Percentiles rank a stretch among this genome's conserved stretches.
Conservation (phyloP, 1,140 invertebrate genomes). For the Hestina assimilis region DNA sequence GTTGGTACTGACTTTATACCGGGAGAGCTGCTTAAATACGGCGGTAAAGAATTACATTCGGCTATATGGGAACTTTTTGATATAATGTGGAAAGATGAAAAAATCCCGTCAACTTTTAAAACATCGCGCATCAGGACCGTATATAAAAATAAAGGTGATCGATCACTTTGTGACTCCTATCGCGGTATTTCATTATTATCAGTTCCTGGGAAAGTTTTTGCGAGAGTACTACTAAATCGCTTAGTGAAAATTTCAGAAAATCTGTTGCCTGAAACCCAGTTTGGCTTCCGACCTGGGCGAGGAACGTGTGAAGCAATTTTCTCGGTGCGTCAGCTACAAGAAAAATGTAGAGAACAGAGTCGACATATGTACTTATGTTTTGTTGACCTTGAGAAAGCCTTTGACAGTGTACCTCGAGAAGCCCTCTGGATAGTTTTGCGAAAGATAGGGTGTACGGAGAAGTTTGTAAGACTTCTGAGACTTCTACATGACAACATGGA, state of each 20-base stretch:
- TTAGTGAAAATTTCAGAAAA: background rate
- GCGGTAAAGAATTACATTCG: too few relatives aligned
- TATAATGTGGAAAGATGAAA: too few relatives aligned
- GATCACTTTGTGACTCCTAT: background rate
- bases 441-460: background rate
- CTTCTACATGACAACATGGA: constrained; percentile 9
- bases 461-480: constrained; percentile 12
- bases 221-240: background rate
- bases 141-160: too few relatives aligned
- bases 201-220: too few relatives aligned
- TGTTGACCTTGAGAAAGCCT: background rate
- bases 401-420: constrained; percentile 2
- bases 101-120: too few relatives aligned
- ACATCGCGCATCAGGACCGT: too few relatives aligned
- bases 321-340: too few relatives aligned
- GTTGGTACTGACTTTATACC: too few relatives aligned
- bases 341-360: constrained; percentile 8
- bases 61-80: too few relatives aligned
- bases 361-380: too few relatives aligned
- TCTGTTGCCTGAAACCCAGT: too few relatives aligned
- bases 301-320: constrained; percentile 4
- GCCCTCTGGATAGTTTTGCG: constrained; percentile 2
- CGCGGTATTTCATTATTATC: background rate
- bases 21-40: too few relatives aligned
- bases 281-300: background rate